A percentile compares a stretch with the other conserved stretches of the same genome.
phyloP scores from a whole-genome alignment of 2,113 vertebrate species.

The Rhea americana region DNA sequence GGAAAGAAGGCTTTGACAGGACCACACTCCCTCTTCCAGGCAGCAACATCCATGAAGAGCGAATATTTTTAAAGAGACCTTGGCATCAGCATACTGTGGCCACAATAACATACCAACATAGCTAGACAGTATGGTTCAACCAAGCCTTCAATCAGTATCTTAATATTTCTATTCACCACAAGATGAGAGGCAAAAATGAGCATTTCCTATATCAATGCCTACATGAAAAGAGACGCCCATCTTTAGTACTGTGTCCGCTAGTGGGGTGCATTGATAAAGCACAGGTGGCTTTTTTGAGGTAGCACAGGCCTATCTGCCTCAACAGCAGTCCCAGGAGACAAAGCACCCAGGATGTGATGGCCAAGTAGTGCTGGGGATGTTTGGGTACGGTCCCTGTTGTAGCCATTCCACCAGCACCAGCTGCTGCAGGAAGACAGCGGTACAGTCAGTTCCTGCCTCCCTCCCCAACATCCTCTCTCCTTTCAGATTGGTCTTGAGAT shows the following conservation, averaged over 20 bases:
- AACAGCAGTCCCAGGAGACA: neutral
- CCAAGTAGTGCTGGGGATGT: neutral
- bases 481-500: neutral
- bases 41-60: neutral
- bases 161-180: neutral
- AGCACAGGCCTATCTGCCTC: neutral
- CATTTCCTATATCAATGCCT: neutral
- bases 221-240: neutral
- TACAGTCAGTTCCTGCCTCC: neutral
- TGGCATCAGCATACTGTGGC: neutral
- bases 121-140: fast-evolving
- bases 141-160: neutral
- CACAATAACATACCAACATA: neutral
- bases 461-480: fast-evolving
- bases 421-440: neutral
- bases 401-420: fast-evolving
- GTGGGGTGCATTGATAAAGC: neutral
- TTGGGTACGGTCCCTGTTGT: neutral
- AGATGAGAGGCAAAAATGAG: fast-evolving
- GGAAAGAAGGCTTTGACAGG: neutral
- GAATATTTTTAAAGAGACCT: neutral
- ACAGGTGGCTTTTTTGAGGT: neutral
- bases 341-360: neutral
- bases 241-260: neutral
- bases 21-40: neutral